phyloP scores from a whole-genome alignment of 2,888 invertebrate species.

The Melieria omissa region DNA sequence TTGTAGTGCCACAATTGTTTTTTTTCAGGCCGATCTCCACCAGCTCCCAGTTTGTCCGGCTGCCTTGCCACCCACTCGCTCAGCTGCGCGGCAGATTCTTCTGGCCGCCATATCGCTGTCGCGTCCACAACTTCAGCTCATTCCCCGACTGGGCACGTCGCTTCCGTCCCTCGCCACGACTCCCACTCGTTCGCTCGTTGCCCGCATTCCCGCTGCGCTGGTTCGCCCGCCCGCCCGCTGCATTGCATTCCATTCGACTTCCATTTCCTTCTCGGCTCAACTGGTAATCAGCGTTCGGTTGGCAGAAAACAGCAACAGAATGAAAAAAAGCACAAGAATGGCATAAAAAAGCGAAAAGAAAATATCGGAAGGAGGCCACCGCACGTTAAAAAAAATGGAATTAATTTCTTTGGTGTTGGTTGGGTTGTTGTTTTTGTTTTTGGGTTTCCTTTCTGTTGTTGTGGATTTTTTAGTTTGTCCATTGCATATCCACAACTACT shows the following conservation, averaged over 20 bases:
- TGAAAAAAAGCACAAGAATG: background rate
- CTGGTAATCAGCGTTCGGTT: conserved; percentile 7
- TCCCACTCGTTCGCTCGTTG: no score
- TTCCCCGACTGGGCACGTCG: no score
- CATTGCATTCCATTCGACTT: background rate
- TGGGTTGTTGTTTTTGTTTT: conserved; percentile 48
- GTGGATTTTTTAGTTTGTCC: no score
- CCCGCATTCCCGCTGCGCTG: no score
- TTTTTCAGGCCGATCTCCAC: background rate
- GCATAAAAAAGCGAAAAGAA: conserved; percentile 17
- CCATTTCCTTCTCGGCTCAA: background rate
- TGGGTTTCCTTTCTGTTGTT: no score
- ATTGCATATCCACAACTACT: no score
- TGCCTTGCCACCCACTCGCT: background rate
- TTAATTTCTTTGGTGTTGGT: conserved; percentile 66
- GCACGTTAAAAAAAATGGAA: conserved; percentile 53
- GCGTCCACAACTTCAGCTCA: no score
- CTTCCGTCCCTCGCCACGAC: no score
- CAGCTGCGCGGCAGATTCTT: background rate
- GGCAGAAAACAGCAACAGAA: conserved; percentile 8
- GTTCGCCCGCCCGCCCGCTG: no score
- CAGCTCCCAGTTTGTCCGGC: background rate
- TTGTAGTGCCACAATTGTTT: background rate
- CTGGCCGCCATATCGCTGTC: no score
- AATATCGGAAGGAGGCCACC: conserved; percentile 21